Evolutionary conservation across 2,888 invertebrate species (phyloP), one percentile per base, ranked within the genome.

Genomic region (Apomyelois bistriatella): DNA sequence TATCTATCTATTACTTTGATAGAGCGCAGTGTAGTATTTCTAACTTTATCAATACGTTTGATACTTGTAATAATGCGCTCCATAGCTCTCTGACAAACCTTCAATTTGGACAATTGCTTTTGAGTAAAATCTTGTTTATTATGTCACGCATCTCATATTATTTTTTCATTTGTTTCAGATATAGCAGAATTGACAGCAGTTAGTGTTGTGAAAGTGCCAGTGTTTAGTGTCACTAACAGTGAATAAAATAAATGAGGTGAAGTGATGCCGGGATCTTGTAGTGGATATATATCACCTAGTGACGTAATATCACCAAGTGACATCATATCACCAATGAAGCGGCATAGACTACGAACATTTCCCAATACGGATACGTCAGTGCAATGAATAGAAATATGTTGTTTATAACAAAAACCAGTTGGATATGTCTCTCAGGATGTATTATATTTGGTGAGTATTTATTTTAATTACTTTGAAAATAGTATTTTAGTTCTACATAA

Each of bases 261-360:
- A 72, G 76, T 74, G 74, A 80, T 79, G 79, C 70, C 60, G 58
- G 64, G 65, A 58, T 48, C 61, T 67, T 65, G 63, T 64, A 71
- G 76, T 73, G 66, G 48, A 7, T 5, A 22, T 22, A 22, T 36
- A 38, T 40, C 40, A 40, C 15, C 13, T 15, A 40, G 40, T 16
- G 40, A 40, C 16, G 40, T 10, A 16, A 16, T 9, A 40, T 40
- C 16, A 8, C 8, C 8, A 16, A 16, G 40, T 40, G 37, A 40
- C 16, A 16, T 10, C 15, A 9, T 64, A 30, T 69, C 65, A 80
- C 85, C 74, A 85, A 88, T 88, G 87, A 85, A 76, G 88, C 88
- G 87, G 62, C 84, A 76, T 58, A 77, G 74, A 74, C 64, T 61
- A 57, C 68, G 72, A 65, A 54, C 58, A 58, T 58, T 57, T 17